A percentile compares a stretch with the other conserved stretches of the same genome.
These are phyloP conservation scores for Amazonetta brasiliensis DNA, from an alignment of 2,797 vertebrate genomes.

Conservation along the genomic window DNA sequence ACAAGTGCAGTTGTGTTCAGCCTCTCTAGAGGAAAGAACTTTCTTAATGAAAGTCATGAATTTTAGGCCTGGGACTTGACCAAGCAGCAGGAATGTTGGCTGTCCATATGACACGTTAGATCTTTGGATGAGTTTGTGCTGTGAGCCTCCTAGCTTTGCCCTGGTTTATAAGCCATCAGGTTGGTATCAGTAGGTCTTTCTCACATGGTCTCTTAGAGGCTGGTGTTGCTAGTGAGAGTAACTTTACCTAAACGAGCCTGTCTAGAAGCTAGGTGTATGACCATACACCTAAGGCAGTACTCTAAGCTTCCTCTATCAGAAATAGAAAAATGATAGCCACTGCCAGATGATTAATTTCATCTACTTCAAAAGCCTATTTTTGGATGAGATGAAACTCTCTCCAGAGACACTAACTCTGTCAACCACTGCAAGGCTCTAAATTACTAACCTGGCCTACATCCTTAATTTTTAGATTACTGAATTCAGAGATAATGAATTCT, in stretches of 20 bases:
- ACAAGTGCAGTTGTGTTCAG: neutral
- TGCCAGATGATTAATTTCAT: slow-evolving; percentile 15
- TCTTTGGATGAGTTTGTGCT: neutral
- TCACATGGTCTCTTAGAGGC: neutral
- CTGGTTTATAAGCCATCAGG: neutral
- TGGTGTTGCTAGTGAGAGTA: neutral
- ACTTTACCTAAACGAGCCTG: neutral
- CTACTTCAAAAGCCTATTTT: slow-evolving; percentile 16
- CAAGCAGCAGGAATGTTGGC: neutral
- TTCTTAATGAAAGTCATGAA: neutral
- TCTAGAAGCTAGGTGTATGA: neutral
- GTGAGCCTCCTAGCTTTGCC: neutral
- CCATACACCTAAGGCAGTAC: neutral
- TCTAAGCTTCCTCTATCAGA: neutral
- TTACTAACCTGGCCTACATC: neutral
- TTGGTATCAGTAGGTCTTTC: neutral
- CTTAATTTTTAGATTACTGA: slow-evolving; percentile 25
- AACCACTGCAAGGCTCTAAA: neutral
- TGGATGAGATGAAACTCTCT: slow-evolving; percentile 28
- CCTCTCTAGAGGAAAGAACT: neutral
- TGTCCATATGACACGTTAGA: neutral
- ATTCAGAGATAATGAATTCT: neutral
- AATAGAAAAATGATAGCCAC: neutral
- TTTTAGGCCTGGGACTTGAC: neutral
- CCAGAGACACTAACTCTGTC: neutral